Evolutionary conservation across 2,888 invertebrate genomes (phyloP).

Genomic region (Parnassius smintheus): DNA sequence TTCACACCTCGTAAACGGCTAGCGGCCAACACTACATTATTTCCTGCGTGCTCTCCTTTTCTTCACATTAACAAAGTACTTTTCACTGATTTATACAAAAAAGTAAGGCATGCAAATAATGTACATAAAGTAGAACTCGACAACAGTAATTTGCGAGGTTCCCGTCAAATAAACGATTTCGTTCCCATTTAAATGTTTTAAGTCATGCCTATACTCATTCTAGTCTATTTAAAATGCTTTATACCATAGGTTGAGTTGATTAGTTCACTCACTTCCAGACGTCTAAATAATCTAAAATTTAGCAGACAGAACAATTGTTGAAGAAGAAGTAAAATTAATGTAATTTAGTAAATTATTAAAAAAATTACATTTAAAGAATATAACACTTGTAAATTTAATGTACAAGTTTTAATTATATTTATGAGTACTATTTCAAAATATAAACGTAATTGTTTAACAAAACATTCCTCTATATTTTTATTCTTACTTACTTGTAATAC

Average conservation of each 20-base stretch:
- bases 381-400: neutral
- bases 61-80: constrained; percentile 14
- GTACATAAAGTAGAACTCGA: constrained; percentile 18
- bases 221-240: no score
- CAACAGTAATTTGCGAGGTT: constrained; percentile 13
- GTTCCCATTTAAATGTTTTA: constrained; percentile 6
- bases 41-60: constrained; percentile 21
- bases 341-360: neutral
- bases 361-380: neutral
- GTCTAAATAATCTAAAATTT: no score
- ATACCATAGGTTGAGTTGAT: neutral
- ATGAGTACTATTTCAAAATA: no score
- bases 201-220: no score
- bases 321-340: neutral
- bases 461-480: no score
- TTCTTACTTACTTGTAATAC: no score
- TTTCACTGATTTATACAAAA: constrained; percentile 16
- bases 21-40: constrained; percentile 4
- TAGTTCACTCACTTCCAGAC: no score
- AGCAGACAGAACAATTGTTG: no score
- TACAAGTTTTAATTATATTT: no score
- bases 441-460: no score
- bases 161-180: constrained; percentile 14
- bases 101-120: constrained; percentile 23
- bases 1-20: constrained; percentile 12